These are phyloP conservation scores for Leptogaster cylindrica DNA, from an alignment of 2,888 invertebrate species.

Conservation along the genomic window DNA sequence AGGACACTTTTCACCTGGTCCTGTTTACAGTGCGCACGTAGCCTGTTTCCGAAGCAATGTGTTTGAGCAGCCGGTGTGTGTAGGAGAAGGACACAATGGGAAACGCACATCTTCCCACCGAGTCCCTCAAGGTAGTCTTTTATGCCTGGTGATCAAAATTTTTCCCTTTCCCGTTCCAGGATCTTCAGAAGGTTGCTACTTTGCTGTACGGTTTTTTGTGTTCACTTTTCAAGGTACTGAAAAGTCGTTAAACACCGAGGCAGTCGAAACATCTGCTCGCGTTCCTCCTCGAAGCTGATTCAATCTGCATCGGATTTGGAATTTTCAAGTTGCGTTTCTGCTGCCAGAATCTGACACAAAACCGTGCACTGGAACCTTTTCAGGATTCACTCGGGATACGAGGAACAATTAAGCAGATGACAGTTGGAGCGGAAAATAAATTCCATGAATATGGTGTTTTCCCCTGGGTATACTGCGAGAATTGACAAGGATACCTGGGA, in stretches of 20 bases:
- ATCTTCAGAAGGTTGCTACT: constrained; percentile 22
- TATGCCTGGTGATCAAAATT: constrained; percentile 5
- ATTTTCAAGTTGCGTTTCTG: constrained; percentile 1
- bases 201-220: background rate
- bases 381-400: too few relatives aligned
- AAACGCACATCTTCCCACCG: constrained; percentile 31
- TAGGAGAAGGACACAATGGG: constrained; percentile 28
- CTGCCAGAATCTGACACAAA: background rate
- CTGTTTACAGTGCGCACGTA: constrained; percentile 19
- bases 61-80: constrained; percentile 11
- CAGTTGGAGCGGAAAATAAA: constrained; percentile 32
- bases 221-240: background rate
- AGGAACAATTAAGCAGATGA: constrained; percentile 27
- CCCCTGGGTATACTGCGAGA: background rate
- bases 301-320: constrained; percentile 3
- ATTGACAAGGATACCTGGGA: background rate
- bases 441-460: constrained; percentile 30
- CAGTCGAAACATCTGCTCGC: constrained; percentile 21
- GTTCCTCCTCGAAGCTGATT: constrained; percentile 11
- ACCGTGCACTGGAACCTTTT: background rate
- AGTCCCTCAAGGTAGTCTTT: constrained; percentile 32
- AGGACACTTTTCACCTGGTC: constrained; percentile 31
- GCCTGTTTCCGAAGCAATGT: constrained; percentile 11
- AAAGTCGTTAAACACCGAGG: background rate
- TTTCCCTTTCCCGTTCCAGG: background rate